Conservation (phyloP, 35 echinoderm and acorn worm species). For the Diadema setosum region DNA sequence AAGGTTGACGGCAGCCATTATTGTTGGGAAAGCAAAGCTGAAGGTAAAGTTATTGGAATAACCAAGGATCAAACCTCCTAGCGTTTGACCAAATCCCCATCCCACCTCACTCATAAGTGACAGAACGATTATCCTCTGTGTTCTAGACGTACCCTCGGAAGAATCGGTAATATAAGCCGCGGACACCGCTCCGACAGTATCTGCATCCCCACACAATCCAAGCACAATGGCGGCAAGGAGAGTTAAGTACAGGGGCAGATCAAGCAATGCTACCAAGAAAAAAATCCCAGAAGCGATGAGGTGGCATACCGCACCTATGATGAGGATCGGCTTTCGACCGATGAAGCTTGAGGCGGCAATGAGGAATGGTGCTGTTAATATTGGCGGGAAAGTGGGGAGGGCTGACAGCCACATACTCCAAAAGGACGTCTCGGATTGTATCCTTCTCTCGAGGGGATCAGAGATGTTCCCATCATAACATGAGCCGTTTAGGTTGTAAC, state of each 20-base stretch:
- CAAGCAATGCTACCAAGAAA: not conserved
- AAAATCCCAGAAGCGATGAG: not conserved
- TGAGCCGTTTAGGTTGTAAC: no score
- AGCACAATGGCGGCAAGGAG: not conserved
- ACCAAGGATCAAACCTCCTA: not conserved
- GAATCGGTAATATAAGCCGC: constrained; percentile 29
- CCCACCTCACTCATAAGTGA: not conserved
- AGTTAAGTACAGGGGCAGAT: not conserved
- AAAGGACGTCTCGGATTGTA: constrained; percentile 33
- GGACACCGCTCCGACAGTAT: not conserved
- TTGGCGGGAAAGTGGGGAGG: constrained; percentile 11
- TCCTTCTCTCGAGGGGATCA: not conserved
- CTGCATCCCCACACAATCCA: constrained; percentile 16
- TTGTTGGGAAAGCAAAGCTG: not conserved
- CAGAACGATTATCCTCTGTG: not conserved
- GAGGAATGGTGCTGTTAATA: not conserved
- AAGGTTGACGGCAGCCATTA: not conserved
- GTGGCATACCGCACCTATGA: not conserved
- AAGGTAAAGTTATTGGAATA: not conserved
- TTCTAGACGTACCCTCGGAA: not conserved
- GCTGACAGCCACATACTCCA: constrained; percentile 37
- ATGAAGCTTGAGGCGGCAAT: constrained; percentile 23
- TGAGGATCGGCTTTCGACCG: constrained; percentile 42
- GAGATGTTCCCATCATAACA: not conserved
- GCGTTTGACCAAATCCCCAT: constrained; percentile 6